Conservation (phyloP, 2,113 vertebrate species). For the Hucho hucho region DNA sequence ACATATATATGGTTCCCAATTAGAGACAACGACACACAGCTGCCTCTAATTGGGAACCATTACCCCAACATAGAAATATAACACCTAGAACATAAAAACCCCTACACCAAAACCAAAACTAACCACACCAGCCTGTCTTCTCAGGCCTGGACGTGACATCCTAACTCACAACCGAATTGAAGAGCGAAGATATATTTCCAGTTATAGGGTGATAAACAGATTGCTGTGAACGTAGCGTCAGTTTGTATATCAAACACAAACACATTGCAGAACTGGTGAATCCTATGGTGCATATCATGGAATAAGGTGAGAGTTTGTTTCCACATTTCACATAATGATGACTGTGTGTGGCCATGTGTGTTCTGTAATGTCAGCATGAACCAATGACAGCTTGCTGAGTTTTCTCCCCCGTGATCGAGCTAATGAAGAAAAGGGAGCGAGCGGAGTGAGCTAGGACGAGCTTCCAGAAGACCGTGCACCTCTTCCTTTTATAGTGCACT, state of each 20-base stretch:
- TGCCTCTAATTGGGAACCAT: too few relatives aligned
- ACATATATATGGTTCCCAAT: too few relatives aligned
- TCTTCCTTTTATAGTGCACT: too few relatives aligned
- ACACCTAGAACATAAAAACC: too few relatives aligned
- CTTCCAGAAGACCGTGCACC: too few relatives aligned
- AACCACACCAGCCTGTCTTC: too few relatives aligned
- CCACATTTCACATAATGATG: background rate
- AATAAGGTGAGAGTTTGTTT: background rate
- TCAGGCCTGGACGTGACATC: too few relatives aligned
- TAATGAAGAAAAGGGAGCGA: constrained; percentile 33
- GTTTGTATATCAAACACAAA: background rate
- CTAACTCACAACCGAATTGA: too few relatives aligned
- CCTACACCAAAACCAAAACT: too few relatives aligned
- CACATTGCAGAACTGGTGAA: background rate
- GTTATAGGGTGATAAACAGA: background rate
- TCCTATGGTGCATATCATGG: background rate
- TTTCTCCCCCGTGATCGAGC: constrained; percentile 14
- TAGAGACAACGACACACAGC: too few relatives aligned
- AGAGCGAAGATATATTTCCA: background rate
- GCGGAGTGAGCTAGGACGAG: too few relatives aligned
- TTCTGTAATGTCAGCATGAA: background rate
- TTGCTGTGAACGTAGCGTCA: background rate
- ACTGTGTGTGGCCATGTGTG: background rate
- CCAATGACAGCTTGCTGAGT: constrained; percentile 30
- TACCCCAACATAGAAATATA: too few relatives aligned